Base-by-base conservation (phyloP, 2,113 vertebrate genomes). In the Herpailurus yagouaroundi region DNA sequence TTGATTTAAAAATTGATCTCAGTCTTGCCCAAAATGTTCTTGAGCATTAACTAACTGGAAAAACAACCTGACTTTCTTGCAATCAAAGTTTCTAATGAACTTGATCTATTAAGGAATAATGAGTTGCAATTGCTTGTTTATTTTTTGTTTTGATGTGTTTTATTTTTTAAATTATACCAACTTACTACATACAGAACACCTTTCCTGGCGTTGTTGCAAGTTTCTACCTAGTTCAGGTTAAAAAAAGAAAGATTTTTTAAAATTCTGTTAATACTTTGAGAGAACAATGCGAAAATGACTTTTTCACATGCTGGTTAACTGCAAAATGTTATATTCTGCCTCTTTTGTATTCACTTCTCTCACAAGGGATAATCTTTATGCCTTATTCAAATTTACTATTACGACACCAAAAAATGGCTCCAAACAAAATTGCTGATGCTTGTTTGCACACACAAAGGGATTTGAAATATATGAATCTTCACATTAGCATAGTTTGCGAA, bases 1-100 rank as follows among this genome's bases (percentile, higher is more conserved):
- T 64, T 88, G 74, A 89, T 64, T 89, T 89, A 79, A 48, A 95
- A 92, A 95, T 33, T 80, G 8, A 84, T 94, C 41, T 94, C 14
- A 71, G 23, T 48, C 38, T 77, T 76, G 19, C 5, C 31, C 73
- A 92, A 94, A 90, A 92, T 21, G 10, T 50, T 64, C 45, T 71
- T 86, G 19, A 86, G 21, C 14, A 77, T 57, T 92, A 91, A n/a
- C 21, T 11, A 84, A 55, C 79, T 45, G 69, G 29, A 92, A 80
- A 92, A 66, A 3, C 1, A 89, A 13, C 2, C 16, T 36, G 27
- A 73, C 11, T 82, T 89, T 86, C 31, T 82, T 66, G 9, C 52
- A 52, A 38, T 93, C 4, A 33, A 86, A 96, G 18, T 15, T 82
- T 90, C 36, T 91, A 95, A 41, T 52, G 71, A 66, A 57, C 1